Conservation (phyloP, 1,140 invertebrate species). For the Tetramorium parvispinum region DNA sequence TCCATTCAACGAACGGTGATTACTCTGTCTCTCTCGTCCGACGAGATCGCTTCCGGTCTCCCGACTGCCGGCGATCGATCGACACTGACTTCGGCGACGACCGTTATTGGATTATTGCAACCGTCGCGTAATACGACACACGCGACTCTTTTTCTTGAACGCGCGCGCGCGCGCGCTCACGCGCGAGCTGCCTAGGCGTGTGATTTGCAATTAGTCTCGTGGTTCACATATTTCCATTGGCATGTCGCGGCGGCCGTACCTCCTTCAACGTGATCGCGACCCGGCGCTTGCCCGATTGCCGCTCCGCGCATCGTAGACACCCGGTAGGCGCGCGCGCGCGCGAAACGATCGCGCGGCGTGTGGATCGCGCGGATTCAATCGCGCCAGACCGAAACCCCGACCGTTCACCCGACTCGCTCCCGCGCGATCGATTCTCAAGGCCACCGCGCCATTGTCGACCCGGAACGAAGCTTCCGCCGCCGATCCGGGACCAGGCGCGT, state of each 20-base stretch:
- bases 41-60: constrained; percentile 33
- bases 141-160: not conserved
- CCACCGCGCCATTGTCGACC: constrained; percentile 69
- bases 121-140: constrained; percentile 6
- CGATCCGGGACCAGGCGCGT: constrained; percentile 26
- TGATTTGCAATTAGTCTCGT: not conserved
- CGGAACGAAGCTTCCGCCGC: constrained; percentile 60
- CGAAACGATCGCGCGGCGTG: not conserved
- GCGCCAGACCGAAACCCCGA: constrained; percentile 20
- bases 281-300: not conserved
- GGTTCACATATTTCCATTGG: not conserved
- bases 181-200: not conserved
- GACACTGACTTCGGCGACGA: not conserved
- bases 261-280: not conserved
- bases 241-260: not conserved
- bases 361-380: constrained; percentile 41
- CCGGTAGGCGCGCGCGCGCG: constrained; percentile 22
- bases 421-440: constrained; percentile 55
- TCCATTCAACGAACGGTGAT: constrained; percentile 83
- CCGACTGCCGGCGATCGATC: not conserved
- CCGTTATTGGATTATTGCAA: not conserved
- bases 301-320: constrained; percentile 45
- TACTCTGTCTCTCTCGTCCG: constrained; percentile 73
- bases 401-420: constrained; percentile 30
- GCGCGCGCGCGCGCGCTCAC: not conserved